Conservation (phyloP, 2,797 vertebrate genomes). For the Florisuga fusca region DNA sequence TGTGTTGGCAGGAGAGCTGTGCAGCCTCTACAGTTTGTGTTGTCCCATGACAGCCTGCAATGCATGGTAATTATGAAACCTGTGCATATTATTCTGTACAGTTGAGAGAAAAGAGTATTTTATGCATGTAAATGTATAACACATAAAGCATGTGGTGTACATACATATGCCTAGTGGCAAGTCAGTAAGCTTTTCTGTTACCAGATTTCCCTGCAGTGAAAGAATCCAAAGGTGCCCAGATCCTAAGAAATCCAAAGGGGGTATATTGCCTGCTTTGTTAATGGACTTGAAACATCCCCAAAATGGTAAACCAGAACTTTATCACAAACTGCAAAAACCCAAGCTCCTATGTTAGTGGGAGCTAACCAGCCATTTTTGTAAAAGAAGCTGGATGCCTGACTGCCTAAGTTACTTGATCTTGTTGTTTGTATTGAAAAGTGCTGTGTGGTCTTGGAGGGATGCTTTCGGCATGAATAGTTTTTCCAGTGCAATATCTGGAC, state of each 20-base stretch:
- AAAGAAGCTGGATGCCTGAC: neutral
- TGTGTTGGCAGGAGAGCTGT: conserved; percentile 6
- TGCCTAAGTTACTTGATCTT: neutral
- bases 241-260: neutral
- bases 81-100: neutral
- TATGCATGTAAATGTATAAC: neutral
- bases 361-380: neutral
- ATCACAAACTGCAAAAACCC: rapidly evolving
- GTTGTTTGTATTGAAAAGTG: neutral
- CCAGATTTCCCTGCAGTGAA: neutral
- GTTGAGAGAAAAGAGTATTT: neutral
- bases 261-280: neutral
- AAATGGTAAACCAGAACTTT: neutral
- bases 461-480: neutral
- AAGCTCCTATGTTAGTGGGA: neutral
- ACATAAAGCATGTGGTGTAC: neutral
- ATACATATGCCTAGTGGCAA: neutral
- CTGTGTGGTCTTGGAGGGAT: rapidly evolving
- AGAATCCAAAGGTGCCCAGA: neutral
- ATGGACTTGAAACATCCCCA: neutral
- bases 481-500: neutral
- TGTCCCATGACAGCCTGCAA: neutral
- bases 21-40: neutral
- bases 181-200: neutral
- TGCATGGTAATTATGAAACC: neutral